phyloP scores from a whole-genome alignment of 2,113 vertebrate genomes.

The Scolopax mira region DNA sequence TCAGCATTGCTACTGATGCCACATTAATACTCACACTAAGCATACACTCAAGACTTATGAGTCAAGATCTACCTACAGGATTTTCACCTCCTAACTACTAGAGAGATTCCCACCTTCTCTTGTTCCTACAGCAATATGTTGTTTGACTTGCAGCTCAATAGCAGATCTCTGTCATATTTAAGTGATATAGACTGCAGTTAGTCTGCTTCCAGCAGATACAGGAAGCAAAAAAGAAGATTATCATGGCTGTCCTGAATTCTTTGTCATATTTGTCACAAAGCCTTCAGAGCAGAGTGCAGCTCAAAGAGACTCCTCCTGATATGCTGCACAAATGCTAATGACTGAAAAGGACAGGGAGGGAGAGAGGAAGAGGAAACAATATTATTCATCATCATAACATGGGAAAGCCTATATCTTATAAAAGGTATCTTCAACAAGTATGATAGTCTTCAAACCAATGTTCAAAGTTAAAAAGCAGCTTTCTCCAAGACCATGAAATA shows the following conservation, averaged over 20 bases:
- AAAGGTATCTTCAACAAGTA: not conserved
- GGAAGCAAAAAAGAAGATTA: not conserved
- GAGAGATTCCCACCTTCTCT: not conserved
- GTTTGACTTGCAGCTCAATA: not conserved
- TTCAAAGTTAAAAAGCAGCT: not conserved
- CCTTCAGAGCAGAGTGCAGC: not conserved
- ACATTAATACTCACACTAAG: not conserved
- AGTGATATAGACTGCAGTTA: not conserved
- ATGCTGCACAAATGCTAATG: not conserved
- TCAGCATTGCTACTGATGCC: not conserved
- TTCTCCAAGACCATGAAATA: not conserved
- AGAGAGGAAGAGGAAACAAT: not conserved
- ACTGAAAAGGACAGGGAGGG: not conserved
- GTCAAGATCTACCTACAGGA: not conserved
- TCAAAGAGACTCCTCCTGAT: not conserved
- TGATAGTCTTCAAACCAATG: not conserved
- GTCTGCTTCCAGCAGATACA: not conserved
- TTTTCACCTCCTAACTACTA: not conserved
- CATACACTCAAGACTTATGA: not conserved
- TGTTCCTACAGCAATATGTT: not conserved
- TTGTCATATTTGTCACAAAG: not conserved
- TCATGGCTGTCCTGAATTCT: not conserved
- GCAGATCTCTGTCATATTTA: not conserved
- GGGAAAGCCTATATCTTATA: not conserved
- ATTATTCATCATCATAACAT: not conserved